Conservation (phyloP, 1,140 invertebrate genomes). For the Tetraneura akinire region DNA sequence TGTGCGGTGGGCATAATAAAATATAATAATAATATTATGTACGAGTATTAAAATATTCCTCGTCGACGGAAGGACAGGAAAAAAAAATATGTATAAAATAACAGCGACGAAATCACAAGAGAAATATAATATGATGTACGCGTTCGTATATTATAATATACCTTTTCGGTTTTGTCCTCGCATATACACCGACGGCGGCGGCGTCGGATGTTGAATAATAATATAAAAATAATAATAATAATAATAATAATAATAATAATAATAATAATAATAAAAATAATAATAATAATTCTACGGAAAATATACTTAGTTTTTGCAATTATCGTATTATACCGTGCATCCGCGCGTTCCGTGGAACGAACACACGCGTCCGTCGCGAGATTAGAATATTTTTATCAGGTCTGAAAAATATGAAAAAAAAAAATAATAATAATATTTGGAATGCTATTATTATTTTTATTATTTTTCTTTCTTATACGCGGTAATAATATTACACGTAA, state of each 20-base stretch:
- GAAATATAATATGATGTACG: neutral
- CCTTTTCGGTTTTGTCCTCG: neutral
- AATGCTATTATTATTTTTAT: conserved; percentile 9
- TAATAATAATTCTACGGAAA: conserved; percentile 3
- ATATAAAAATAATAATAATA: neutral
- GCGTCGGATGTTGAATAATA: conserved; percentile 36
- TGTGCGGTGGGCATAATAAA: neutral
- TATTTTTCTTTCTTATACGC: neutral
- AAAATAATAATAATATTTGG: conserved; percentile 29
- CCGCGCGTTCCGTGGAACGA: conserved; percentile 19
- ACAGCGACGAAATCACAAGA: neutral
- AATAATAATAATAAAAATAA: conserved; percentile 5
- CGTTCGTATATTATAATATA: neutral
- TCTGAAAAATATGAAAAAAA: too few relatives aligned
- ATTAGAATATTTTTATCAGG: conserved; percentile 32
- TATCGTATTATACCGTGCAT: conserved; percentile 40
- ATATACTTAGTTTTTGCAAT: conserved; percentile 12
- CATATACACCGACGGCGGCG: neutral
- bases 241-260: conserved; percentile 1
- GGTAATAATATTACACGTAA: too few relatives aligned
- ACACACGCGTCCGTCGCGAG: conserved; percentile 23
- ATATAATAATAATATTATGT: conserved; percentile 5
- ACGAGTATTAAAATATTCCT: neutral
- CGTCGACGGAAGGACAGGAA: neutral
- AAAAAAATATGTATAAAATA: too few relatives aligned